Evolutionary conservation across 2,113 vertebrate species (phyloP).

Genomic region (Narcine bancroftii): DNA sequence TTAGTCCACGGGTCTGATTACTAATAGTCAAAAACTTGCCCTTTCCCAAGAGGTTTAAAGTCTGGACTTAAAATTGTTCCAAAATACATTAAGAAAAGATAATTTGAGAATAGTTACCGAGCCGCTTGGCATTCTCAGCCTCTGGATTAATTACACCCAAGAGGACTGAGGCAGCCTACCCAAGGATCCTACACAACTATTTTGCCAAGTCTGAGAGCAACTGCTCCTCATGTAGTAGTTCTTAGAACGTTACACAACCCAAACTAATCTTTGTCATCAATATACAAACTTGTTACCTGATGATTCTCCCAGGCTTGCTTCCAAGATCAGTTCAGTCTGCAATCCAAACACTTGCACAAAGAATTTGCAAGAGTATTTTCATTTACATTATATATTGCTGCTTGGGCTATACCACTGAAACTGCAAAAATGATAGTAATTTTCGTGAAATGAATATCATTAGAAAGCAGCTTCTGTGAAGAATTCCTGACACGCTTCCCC

Average conservation of each 20-base stretch:
- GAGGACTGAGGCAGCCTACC: background rate
- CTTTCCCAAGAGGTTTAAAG: background rate
- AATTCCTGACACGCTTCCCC: background rate
- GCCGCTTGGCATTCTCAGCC: background rate
- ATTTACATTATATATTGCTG: background rate
- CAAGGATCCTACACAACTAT: background rate
- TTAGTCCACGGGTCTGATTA: background rate
- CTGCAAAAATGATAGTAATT: background rate
- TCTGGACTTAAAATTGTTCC: background rate
- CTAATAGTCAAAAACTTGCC: background rate
- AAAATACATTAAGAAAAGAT: background rate
- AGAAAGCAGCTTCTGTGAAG: background rate
- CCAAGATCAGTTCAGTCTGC: background rate
- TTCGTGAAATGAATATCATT: background rate
- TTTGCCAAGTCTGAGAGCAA: background rate
- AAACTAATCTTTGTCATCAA: background rate
- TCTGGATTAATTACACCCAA: background rate
- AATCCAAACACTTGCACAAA: background rate
- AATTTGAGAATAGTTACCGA: background rate
- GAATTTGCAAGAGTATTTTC: background rate
- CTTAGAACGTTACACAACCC: background rate
- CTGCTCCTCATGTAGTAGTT: background rate
- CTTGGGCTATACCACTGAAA: background rate
- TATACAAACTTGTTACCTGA: background rate
- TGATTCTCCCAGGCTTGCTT: background rate